Conservation (phyloP, 2,888 invertebrate species). For the Parnassius smintheus region DNA sequence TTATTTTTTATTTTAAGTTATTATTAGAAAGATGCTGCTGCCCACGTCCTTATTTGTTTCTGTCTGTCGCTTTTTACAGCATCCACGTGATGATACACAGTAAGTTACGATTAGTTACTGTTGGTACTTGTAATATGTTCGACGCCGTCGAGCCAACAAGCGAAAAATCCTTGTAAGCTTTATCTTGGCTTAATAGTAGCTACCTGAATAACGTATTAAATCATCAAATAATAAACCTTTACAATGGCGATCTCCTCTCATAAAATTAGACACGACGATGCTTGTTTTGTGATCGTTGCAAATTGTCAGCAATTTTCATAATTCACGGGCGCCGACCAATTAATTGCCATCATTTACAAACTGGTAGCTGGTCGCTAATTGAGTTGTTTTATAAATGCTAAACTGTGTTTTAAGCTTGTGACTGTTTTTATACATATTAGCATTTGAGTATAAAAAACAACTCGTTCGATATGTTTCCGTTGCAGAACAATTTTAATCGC, state of each 20-base stretch:
- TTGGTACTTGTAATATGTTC: conserved; percentile 42
- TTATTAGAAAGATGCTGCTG: too few relatives aligned
- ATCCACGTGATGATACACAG: conserved; percentile 42
- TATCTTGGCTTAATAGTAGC: conserved; percentile 26
- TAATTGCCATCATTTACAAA: conserved; percentile 48
- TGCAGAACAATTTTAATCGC: too few relatives aligned
- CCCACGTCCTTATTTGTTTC: too few relatives aligned
- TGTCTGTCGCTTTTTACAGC: too few relatives aligned
- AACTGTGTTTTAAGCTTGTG: conserved; percentile 1
- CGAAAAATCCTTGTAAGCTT: conserved; percentile 28
- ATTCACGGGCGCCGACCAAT: conserved; percentile 43
- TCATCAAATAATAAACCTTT: conserved; percentile 14
- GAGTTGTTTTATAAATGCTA: conserved; percentile 43
- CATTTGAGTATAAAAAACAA: too few relatives aligned
- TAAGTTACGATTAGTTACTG: conserved; percentile 33
- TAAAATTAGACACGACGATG: conserved; percentile 29
- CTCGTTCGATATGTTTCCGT: too few relatives aligned
- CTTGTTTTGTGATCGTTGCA: conserved; percentile 37
- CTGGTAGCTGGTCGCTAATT: conserved; percentile 49
- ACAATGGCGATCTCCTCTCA: conserved; percentile 16
- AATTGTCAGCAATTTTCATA: conserved; percentile 56
- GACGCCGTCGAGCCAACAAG: conserved; percentile 13
- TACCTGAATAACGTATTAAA: conserved; percentile 22
- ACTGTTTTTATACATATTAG: background rate
- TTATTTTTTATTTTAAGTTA: too few relatives aligned